A percentile compares a stretch with the other conserved stretches of the same genome.
phyloP scores from a whole-genome alignment of 30 jellyfish, hydroid and myxozoan species.

The Euphysa ruthae region DNA sequence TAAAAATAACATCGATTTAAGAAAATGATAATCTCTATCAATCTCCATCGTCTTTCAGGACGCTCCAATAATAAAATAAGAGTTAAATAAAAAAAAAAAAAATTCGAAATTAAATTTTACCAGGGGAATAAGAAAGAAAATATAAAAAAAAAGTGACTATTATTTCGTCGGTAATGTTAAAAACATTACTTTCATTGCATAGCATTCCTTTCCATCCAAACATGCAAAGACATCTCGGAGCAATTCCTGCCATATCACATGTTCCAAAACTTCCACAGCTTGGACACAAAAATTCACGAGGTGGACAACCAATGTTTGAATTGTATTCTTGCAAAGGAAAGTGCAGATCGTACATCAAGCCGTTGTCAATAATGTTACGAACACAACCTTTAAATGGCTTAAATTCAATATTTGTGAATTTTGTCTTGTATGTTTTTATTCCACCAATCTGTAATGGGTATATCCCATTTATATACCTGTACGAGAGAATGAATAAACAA shows the following conservation, averaged over 20 bases:
- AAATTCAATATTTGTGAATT: not conserved
- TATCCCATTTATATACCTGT: constrained; percentile 86
- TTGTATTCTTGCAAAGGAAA: constrained; percentile 62
- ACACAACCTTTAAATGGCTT: constrained; percentile 76
- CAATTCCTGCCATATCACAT: constrained; percentile 38
- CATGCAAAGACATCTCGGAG: constrained; percentile 50
- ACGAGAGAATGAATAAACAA: not conserved
- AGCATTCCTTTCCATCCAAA: constrained; percentile 88
- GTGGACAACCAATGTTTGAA: constrained; percentile 63
- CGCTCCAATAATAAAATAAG: too few relatives aligned
- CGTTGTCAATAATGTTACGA: constrained; percentile 76
- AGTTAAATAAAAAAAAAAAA: not conserved
- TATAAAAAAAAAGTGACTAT: not conserved
- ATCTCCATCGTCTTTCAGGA: too few relatives aligned
- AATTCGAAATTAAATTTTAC: not conserved
- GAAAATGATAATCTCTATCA: too few relatives aligned
- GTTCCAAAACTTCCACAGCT: constrained; percentile 47
- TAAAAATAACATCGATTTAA: constrained; percentile 2
- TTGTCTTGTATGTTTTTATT: constrained; percentile 33
- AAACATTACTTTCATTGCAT: constrained; percentile 73
- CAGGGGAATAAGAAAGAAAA: not conserved
- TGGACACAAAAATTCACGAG: constrained; percentile 50
- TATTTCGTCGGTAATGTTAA: not conserved
- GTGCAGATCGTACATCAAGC: constrained; percentile 72
- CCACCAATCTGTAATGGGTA: constrained; percentile 97